These are phyloP conservation scores for Noctua comes DNA, from an alignment of 2,888 invertebrate species.

Conservation along the genomic window DNA sequence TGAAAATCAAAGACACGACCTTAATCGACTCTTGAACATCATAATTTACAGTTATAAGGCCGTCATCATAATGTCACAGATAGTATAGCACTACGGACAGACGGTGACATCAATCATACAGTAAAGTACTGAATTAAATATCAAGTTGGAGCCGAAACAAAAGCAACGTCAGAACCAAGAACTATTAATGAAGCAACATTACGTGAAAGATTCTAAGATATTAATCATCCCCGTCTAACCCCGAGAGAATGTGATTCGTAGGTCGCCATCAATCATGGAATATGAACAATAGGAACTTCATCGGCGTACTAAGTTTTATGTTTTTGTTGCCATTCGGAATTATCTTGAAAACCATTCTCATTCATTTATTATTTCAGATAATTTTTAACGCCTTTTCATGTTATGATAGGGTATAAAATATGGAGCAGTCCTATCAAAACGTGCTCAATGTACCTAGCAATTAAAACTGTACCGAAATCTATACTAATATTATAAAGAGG, in stretches of 20 bases:
- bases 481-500: too few species aligned
- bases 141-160: constrained; percentile 27
- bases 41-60: constrained; percentile 42
- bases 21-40: constrained; percentile 60
- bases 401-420: not conserved
- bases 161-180: constrained; percentile 27
- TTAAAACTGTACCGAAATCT: not conserved
- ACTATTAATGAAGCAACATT: constrained; percentile 48
- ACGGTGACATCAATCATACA: constrained; percentile 48
- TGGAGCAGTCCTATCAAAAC: not conserved
- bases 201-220: constrained; percentile 38
- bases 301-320: constrained; percentile 6
- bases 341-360: not conserved
- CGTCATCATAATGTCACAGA: constrained; percentile 42
- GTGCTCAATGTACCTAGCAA: not conserved
- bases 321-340: constrained; percentile 3
- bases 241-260: constrained; percentile 22
- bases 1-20: constrained; percentile 52
- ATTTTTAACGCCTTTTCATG: not conserved
- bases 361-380: not conserved
- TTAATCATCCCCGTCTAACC: constrained; percentile 50
- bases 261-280: constrained; percentile 41
- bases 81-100: constrained; percentile 23
- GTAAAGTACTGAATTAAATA: constrained; percentile 48
- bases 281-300: constrained; percentile 36